Conservation (phyloP, 2,888 invertebrate species). For the Tromatobia lineatoria region DNA sequence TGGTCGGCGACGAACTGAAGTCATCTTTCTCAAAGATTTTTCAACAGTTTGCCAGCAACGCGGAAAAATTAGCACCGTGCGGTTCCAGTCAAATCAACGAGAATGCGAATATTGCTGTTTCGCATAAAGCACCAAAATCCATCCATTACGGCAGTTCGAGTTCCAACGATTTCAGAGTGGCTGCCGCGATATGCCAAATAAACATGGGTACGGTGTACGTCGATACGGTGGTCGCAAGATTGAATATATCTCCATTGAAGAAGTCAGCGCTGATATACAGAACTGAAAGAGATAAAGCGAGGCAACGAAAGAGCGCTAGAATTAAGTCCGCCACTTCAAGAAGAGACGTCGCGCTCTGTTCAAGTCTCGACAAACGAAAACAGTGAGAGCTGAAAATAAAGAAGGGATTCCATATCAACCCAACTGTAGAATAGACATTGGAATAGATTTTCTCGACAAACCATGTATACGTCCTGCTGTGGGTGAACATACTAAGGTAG, state of each 20-base stretch:
- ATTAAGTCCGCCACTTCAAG: slow-evolving; percentile 31
- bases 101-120: slow-evolving; percentile 42
- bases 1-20: slow-evolving; percentile 20
- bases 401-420: slow-evolving; percentile 29
- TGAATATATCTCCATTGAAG: slow-evolving; percentile 23
- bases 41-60: slow-evolving; percentile 33
- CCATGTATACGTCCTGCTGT: neutral
- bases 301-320: neutral
- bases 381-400: too few species aligned
- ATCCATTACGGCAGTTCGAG: slow-evolving; percentile 46
- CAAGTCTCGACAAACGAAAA: too few species aligned
- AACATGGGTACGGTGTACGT: slow-evolving; percentile 19
- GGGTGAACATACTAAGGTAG: neutral
- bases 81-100: slow-evolving; percentile 61
- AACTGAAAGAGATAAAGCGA: neutral
- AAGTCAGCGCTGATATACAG: slow-evolving; percentile 5
- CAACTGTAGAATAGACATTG: slow-evolving; percentile 13
- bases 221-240: neutral
- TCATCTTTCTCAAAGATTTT: slow-evolving; percentile 15
- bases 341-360: too few species aligned
- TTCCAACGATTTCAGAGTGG: slow-evolving; percentile 51
- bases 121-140: slow-evolving; percentile 48
- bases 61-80: slow-evolving; percentile 54
- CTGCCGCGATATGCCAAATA: slow-evolving; percentile 53
- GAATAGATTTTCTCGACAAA: slow-evolving; percentile 30